Base-by-base conservation (phyloP, 2,797 vertebrate genomes). In the Microctenopoma lineatum region DNA sequence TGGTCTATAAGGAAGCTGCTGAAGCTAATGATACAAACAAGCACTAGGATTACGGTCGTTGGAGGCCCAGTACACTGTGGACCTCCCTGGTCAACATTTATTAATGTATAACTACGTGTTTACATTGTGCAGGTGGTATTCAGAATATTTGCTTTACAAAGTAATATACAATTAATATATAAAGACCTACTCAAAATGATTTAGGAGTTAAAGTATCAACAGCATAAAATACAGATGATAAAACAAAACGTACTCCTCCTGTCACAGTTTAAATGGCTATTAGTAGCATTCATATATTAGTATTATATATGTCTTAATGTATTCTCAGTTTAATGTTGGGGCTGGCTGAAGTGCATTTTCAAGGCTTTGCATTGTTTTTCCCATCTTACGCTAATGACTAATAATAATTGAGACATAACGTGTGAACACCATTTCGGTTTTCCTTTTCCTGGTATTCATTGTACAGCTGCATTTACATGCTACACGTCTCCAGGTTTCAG, bases 1-100 rank as follows among this genome's bases (percentile, higher is more conserved):
- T 66, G 52, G 57, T 64, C 75, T 62, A 39, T 75, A 79, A 87
- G 2, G 82, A 75, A 64, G 15, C 66, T 32, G 36, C 59, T 59
- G 54, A 51, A 55, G 52, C 42, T 66, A 2, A 60, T 76, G 59
- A 77, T 66, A 56, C 25, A 66, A 76, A 62, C 36, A 59, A 71
- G 66, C n/a, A 4, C 58, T 48, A 50, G 14, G 53, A 29, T 25
- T 4, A 54, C 68, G 59, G 75, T 77, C 57, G 79, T 66, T 69
- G 57, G 78, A 47, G 16, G 29, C 64, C 53, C n/a, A 52, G 13
- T 9, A 55, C 27, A 41, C 26, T 9, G 15, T 57, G 39, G 21
- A 38, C 48, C 55, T 60, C 26, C 34, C 13, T 46, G 29, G 26
- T 48, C 26, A 32, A 32, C 10, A 57, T 45, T 25, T n/a, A 32